Base-by-base conservation (phyloP, 1,140 invertebrate species). In the Zaprionus ornatus region DNA sequence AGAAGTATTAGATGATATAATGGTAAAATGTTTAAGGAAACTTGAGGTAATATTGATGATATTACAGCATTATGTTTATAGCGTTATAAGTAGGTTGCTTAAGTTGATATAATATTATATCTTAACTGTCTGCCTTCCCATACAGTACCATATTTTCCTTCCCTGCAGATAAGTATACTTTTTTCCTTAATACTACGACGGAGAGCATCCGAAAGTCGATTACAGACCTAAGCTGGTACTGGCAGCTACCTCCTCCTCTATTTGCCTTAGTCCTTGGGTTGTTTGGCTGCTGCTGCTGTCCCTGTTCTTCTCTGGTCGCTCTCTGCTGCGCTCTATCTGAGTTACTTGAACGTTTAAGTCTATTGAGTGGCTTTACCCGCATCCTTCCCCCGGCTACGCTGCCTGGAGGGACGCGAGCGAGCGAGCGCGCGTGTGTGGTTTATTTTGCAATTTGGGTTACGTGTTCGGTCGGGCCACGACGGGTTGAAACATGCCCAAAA, bases 371-470 rank as follows among this genome's bases (percentile, higher is more conserved):
- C 69, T 77, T 48, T 37, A 45, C 7, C 62, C 15, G 15, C 6
- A 17, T 19, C 48, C 48, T n/a, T 21, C 9, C 25, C 9, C 15
- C 4, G 2, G 25, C n/a, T n/a, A 9, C 17, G 9, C 29, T 40
- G 48, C 45, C 9, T 32, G 21, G 1, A 25, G 21, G 40, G 40
- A 17, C 7, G 40, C 40, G 40, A 45, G n/a, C 40, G 40, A 17
- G 40, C n/a, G 40, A 17, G 50, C 40, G 64, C 55, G 80, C 79
- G 77, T 74, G 79, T 87, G 83, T 74, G 80, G 83, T 75, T 87
- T 87, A 87, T 87, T 87, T 77, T 62, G 80, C 70, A 87, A 87
- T 87, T 87, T 80, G 61, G 77, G 83, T 87, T 87, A 87, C 83
- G 83, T 87, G 83, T 87, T 85, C 54, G 69, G 68, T 73, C 68